Evolutionary conservation across 2,113 vertebrate genomes (phyloP).

Genomic region (Cercopithecus mona): DNA sequence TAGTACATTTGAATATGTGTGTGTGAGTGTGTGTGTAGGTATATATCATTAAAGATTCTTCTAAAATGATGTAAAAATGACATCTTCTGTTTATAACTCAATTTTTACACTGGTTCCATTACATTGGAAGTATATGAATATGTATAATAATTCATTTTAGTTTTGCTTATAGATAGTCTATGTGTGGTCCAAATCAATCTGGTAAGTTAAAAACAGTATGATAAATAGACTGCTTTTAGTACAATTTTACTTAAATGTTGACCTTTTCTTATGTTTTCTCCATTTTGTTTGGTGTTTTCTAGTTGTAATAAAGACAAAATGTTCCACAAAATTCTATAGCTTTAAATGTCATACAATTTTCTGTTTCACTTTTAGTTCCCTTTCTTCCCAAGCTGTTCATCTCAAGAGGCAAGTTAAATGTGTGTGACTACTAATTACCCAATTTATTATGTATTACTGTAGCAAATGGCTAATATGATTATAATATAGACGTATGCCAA

Average conservation of each 20-base stretch:
- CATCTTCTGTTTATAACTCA: not conserved
- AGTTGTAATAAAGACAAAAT: constrained; percentile 36
- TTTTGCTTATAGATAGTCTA: not conserved
- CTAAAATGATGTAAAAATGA: not conserved
- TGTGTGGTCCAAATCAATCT: not conserved
- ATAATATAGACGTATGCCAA: constrained; percentile 57
- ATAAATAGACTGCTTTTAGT: not conserved
- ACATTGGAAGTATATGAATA: not conserved
- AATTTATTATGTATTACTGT: constrained; percentile 63
- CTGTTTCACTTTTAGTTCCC: constrained; percentile 90
- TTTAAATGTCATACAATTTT: constrained; percentile 81
- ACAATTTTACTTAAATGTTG: not conserved
- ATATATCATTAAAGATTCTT: not conserved
- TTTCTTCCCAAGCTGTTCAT: constrained; percentile 93
- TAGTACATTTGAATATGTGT: not conserved
- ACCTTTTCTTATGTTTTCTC: not conserved
- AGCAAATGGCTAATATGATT: constrained; percentile 75
- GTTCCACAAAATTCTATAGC: not conserved
- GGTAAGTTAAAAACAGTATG: not conserved
- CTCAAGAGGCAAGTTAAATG: constrained; percentile 94
- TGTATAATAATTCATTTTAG: not conserved
- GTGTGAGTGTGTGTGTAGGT: not conserved
- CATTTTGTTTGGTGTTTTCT: not conserved
- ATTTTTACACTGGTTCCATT: not conserved
- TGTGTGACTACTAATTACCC: constrained; percentile 79